Evolutionary conservation across 2,113 vertebrate species (phyloP).

Genomic region (Oxyura jamaicensis): DNA sequence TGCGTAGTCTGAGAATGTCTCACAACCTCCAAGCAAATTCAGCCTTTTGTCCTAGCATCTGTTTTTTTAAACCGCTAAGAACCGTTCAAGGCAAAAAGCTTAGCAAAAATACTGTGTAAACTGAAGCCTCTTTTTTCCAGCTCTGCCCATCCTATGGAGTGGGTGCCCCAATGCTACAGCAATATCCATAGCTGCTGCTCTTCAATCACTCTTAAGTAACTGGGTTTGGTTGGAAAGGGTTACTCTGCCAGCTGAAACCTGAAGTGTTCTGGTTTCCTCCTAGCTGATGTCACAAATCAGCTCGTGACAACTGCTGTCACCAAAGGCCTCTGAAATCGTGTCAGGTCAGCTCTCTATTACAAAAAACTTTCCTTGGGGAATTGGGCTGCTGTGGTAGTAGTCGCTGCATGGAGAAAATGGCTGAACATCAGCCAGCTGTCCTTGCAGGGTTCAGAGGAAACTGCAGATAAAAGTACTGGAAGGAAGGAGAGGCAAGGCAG

Average conservation of each 20-base stretch:
- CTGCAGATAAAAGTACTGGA: not conserved
- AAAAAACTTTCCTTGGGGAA: not conserved
- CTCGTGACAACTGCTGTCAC: not conserved
- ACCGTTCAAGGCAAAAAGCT: conserved; percentile 31
- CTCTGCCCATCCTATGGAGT: conserved; percentile 31
- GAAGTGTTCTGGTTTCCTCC: not conserved
- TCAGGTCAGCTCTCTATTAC: not conserved
- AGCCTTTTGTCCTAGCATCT: not conserved
- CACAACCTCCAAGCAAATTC: not conserved
- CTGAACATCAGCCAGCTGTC: not conserved
- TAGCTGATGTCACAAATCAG: not conserved
- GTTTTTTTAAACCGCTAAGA: not conserved
- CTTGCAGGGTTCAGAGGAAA: not conserved
- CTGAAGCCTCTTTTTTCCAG: not conserved
- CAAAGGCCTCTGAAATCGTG: not conserved
- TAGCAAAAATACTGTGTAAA: conserved; percentile 16
- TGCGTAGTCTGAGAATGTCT: not conserved
- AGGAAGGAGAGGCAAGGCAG: not conserved
- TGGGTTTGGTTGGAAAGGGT: not conserved
- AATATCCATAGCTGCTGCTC: conserved; percentile 1
- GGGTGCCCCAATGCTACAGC: conserved; percentile 38
- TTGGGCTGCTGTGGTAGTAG: not conserved
- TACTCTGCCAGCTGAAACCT: conserved; percentile 1
- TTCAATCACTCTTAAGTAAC: not conserved
- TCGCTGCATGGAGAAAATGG: not conserved